Evolutionary conservation across 2,113 vertebrate genomes (phyloP).

Genomic region (Oreochromis spilurus): DNA sequence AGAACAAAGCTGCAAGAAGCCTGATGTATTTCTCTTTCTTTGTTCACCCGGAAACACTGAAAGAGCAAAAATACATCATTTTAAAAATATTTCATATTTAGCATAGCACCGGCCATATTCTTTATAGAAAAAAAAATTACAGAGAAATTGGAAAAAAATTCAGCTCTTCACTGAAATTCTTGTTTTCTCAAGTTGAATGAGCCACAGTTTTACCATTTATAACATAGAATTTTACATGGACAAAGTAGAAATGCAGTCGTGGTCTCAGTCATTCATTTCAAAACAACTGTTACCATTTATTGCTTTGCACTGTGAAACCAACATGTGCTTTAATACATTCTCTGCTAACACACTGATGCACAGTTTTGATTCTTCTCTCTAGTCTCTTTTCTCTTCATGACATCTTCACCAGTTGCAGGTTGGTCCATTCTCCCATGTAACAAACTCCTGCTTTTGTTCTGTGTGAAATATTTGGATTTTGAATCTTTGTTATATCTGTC

Average conservation of each 20-base stretch:
- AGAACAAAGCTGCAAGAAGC: neutral
- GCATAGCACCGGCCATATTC: neutral
- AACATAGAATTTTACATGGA: neutral
- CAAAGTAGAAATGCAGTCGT: neutral
- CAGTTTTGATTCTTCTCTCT: neutral
- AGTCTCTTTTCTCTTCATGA: neutral
- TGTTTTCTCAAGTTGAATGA: neutral
- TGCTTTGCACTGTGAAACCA: neutral
- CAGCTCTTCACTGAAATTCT: neutral
- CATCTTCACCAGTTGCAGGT: neutral
- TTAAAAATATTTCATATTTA: neutral
- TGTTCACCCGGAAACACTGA: neutral
- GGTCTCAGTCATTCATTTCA: neutral
- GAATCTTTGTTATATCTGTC: neutral
- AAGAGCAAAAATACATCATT: neutral
- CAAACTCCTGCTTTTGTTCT: neutral
- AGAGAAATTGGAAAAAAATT: neutral
- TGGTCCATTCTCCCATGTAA: neutral
- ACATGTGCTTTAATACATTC: no score
- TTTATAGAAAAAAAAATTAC: neutral
- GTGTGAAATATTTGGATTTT: neutral
- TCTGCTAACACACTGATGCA: neutral
- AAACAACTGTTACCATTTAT: neutral
- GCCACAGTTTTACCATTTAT: neutral
- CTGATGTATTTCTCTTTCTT: neutral